phyloP scores from a whole-genome alignment of 1,140 invertebrate species.

The Cotesia chilonis region DNA sequence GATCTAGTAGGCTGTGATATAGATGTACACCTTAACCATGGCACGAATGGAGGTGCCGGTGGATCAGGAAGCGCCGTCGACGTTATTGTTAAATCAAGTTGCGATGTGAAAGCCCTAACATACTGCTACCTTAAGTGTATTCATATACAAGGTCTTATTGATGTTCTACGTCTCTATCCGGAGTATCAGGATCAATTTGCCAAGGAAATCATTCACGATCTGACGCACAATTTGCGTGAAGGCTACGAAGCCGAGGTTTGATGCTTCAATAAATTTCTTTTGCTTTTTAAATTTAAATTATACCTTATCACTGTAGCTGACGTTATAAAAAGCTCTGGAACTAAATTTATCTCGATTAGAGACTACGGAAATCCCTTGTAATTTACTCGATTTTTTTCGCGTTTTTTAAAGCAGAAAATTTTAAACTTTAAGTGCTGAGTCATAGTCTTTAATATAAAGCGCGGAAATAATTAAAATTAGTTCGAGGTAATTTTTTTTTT shows the following conservation, averaged over 20 bases:
- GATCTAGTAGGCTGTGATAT: conserved; percentile 96
- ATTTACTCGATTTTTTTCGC: no score
- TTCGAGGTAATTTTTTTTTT: no score
- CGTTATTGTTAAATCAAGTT: conserved; percentile 89
- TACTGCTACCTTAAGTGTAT: conserved; percentile 97
- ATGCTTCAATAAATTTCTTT: conserved; percentile 20
- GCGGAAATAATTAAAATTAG: no score
- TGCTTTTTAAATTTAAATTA: no score
- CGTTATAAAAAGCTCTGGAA: no score
- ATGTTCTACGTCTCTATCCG: conserved; percentile 89
- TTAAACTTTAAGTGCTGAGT: no score
- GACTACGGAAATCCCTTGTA: no score
- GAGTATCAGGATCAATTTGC: conserved; percentile 94
- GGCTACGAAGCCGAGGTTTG: conserved; percentile 86
- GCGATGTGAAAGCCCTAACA: conserved; percentile 92
- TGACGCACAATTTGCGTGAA: conserved; percentile 94
- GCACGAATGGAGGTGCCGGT: conserved; percentile 64
- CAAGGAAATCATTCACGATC: conserved; percentile 93
- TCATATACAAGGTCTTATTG: conserved; percentile 88
- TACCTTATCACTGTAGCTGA: no score
- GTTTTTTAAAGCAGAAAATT: no score
- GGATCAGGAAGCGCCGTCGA: conserved; percentile 69
- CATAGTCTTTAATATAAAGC: no score
- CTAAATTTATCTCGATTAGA: no score
- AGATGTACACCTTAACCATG: conserved; percentile 76